Evolutionary conservation across 2,888 invertebrate species (phyloP).

Genomic region (Ormyrus labotus): DNA sequence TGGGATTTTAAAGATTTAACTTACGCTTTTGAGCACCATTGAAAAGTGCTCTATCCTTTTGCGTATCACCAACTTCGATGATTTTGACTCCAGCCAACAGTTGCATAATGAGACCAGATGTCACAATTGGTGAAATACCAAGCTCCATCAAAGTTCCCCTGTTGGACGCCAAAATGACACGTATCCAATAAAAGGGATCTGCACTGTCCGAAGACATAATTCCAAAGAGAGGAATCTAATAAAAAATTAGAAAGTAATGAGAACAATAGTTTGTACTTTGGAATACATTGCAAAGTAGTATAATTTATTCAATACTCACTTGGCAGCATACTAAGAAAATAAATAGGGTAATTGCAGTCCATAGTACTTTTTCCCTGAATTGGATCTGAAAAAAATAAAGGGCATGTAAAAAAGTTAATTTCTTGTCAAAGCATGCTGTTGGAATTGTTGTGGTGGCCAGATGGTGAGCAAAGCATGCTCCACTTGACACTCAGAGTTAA

Average conservation of each 20-base stretch:
- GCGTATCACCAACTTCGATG: slow-evolving; percentile 99
- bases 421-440: neutral
- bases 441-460: neutral
- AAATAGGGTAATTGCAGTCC: slow-evolving; percentile 99
- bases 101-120: slow-evolving; percentile 99
- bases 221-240: slow-evolving; percentile 96
- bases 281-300: neutral
- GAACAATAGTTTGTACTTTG: neutral
- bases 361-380: slow-evolving; percentile 99
- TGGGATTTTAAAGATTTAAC: slow-evolving; percentile 66
- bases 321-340: slow-evolving; percentile 99
- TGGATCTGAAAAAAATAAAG: slow-evolving; percentile 87
- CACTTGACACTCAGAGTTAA: neutral
- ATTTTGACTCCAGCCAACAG: slow-evolving; percentile 99
- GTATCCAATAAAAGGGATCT: slow-evolving; percentile 99
- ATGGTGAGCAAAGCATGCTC: neutral
- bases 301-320: slow-evolving; percentile 79
- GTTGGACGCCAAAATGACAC: slow-evolving; percentile 99
- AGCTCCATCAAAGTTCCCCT: slow-evolving; percentile 99
- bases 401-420: neutral
- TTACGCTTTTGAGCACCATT: slow-evolving; percentile 99
- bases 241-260: neutral
- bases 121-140: slow-evolving; percentile 99
- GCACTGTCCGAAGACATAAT: slow-evolving; percentile 99
- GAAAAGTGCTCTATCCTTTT: slow-evolving; percentile 98